Conservation (phyloP, 2,113 vertebrate genomes). For the Xenotilapia flavipinnis region DNA sequence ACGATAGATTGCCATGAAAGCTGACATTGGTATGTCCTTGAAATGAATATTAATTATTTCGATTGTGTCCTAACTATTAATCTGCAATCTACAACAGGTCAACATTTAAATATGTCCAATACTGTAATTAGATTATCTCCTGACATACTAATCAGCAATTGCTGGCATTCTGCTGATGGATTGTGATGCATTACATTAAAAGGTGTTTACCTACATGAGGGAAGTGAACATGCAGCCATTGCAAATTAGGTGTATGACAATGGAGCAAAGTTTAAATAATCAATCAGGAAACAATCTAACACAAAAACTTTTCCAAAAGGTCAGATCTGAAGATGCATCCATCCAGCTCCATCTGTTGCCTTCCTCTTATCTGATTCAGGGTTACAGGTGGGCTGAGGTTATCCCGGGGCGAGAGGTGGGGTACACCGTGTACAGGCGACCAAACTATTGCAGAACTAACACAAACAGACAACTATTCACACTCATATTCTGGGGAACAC, state of each 20-base stretch:
- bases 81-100: not conserved
- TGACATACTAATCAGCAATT: not conserved
- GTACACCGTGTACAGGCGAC: not conserved
- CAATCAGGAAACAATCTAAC: not conserved
- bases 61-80: not conserved
- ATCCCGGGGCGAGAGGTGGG: not conserved
- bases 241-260: not conserved
- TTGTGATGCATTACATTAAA: not conserved
- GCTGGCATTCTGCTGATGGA: not conserved
- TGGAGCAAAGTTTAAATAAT: not conserved
- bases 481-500: not conserved
- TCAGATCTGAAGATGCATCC: not conserved
- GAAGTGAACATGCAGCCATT: not conserved
- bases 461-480: not conserved
- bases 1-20: not conserved
- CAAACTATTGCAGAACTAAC: not conserved
- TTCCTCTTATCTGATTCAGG: not conserved
- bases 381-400: not conserved
- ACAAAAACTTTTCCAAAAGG: not conserved
- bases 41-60: not conserved
- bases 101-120: not conserved
- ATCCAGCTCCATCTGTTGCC: not conserved
- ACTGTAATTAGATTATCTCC: not conserved
- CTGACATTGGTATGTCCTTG: not conserved
- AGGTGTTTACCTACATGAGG: not conserved